Conservation (phyloP, 2,888 invertebrate genomes). For the Hirtodrosophila histrioides region DNA sequence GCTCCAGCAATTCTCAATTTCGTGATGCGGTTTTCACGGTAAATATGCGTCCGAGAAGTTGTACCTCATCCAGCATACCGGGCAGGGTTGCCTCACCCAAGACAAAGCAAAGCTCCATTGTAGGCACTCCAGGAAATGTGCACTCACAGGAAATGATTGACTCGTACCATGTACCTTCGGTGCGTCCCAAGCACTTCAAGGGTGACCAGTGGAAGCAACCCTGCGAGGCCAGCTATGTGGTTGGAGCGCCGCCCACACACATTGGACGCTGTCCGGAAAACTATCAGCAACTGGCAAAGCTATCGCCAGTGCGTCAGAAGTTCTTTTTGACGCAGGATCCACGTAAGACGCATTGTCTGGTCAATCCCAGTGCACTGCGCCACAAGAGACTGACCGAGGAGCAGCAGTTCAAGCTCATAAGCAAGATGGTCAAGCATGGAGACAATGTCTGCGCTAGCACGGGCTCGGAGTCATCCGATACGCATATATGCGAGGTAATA, state of each 20-base stretch:
- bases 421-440: conserved; percentile 78
- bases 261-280: conserved; percentile 76
- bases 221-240: conserved; percentile 73
- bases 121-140: neutral
- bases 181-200: conserved; percentile 46
- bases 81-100: neutral
- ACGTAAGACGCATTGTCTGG: conserved; percentile 76
- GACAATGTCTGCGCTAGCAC: conserved; percentile 77
- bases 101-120: neutral
- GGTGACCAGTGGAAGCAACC: conserved; percentile 69
- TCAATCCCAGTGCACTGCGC: conserved; percentile 75
- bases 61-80: conserved; percentile 27
- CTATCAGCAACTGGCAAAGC: conserved; percentile 60
- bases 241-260: conserved; percentile 66
- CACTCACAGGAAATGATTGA: conserved; percentile 69
- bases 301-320: conserved; percentile 69
- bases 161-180: conserved; percentile 57
- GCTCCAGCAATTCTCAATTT: conserved; percentile 71
- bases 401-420: conserved; percentile 61
- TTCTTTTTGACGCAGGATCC: conserved; percentile 83
- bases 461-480: conserved; percentile 67
- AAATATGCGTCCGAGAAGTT: conserved; percentile 49
- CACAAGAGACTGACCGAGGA: conserved; percentile 58
- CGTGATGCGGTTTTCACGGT: conserved; percentile 59
- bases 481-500: conserved; percentile 80